phyloP scores from a whole-genome alignment of 2,797 vertebrate genomes.

The Cetoscarus ocellatus region DNA sequence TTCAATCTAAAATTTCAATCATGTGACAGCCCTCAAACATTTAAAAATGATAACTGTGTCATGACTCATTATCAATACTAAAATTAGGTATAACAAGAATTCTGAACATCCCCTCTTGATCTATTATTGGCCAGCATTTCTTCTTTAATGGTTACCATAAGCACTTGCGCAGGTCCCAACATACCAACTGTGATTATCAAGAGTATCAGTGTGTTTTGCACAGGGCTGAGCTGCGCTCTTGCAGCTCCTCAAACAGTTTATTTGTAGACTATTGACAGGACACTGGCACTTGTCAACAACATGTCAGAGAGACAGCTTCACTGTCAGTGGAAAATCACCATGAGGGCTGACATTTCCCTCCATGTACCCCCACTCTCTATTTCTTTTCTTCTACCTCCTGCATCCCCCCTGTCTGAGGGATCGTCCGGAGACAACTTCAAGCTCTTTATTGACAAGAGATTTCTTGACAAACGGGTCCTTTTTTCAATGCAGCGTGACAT shows the following conservation, averaged over 20 bases:
- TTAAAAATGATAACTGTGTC: too few relatives aligned
- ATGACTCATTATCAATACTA: too few relatives aligned
- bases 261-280: conserved; percentile 79
- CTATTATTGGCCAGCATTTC: conserved; percentile 70
- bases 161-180: conserved; percentile 60
- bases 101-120: conserved; percentile 42
- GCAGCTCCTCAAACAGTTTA: conserved; percentile 78
- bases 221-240: conserved; percentile 39
- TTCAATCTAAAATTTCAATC: too few relatives aligned
- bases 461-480: conserved; percentile 34
- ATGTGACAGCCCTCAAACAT: too few relatives aligned
- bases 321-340: conserved; percentile 75
- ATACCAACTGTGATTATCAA: conserved; percentile 74
- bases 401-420: conserved; percentile 20
- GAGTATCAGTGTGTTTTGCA: conserved; percentile 68
- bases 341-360: conserved; percentile 47
- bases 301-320: conserved; percentile 60
- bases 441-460: conserved; percentile 63
- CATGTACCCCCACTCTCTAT: conserved; percentile 14
- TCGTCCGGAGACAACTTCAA: conserved; percentile 49
- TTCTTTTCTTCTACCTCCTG: conserved; percentile 6
- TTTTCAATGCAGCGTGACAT: not conserved
- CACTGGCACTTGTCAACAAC: conserved; percentile 73
- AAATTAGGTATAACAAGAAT: conserved; percentile 11
- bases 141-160: conserved; percentile 69